Evolutionary conservation across 1,140 invertebrate species (phyloP).

Genomic region (Seison nebaliae): DNA sequence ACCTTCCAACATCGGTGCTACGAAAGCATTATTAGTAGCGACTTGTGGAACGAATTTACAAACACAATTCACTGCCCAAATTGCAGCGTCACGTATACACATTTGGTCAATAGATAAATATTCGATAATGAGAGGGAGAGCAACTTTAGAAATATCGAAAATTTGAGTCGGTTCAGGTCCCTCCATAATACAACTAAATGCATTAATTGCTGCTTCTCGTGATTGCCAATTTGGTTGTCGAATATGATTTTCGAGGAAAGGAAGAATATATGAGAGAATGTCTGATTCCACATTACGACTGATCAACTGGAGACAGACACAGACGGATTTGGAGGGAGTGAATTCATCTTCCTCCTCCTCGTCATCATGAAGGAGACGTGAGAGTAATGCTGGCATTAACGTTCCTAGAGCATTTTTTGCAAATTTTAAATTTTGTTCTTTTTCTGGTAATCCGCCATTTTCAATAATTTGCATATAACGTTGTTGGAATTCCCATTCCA

Average conservation of each 20-base stretch:
- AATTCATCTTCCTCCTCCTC: conserved; percentile 87
- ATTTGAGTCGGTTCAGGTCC: conserved; percentile 59
- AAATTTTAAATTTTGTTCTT: conserved; percentile 58
- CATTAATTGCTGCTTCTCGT: conserved; percentile 87
- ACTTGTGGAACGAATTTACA: conserved; percentile 87
- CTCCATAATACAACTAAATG: conserved; percentile 79
- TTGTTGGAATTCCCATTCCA: conserved; percentile 45
- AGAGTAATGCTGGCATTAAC: conserved; percentile 68
- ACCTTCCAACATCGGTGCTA: conserved; percentile 53
- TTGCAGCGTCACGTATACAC: conserved; percentile 74
- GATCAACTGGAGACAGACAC: conserved; percentile 91
- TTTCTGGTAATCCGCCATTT: conserved; percentile 52
- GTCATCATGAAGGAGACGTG: conserved; percentile 59
- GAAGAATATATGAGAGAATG: conserved; percentile 73
- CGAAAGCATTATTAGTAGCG: conserved; percentile 54
- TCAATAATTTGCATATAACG: conserved; percentile 30
- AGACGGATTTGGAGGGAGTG: conserved; percentile 95
- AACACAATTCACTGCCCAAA: conserved; percentile 87
- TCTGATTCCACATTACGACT: conserved; percentile 85
- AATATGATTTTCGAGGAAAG: conserved; percentile 87
- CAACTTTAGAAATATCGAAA: conserved; percentile 73
- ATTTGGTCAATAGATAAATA: conserved; percentile 71
- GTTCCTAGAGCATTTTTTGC: conserved; percentile 80
- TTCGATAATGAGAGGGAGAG: conserved; percentile 72
- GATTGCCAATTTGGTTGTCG: conserved; percentile 69